Evolutionary conservation across 2,797 vertebrate genomes (phyloP).

Genomic region (Diglossa cyanea): DNA sequence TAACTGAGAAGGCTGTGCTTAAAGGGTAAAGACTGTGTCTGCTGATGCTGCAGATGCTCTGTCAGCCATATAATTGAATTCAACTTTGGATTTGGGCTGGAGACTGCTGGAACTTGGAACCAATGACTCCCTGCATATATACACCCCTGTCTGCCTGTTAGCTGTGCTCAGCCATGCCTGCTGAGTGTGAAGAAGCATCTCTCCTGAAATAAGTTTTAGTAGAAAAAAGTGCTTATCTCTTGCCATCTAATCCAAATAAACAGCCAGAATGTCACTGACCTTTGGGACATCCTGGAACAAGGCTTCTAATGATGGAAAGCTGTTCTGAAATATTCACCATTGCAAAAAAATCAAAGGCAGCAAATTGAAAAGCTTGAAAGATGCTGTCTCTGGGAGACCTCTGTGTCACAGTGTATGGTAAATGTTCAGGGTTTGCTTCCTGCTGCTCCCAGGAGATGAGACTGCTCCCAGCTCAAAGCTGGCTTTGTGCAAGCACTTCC

Average conservation of each 20-base stretch:
- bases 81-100: not conserved
- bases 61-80: conserved; percentile 19
- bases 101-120: not conserved
- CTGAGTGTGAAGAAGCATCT: not conserved
- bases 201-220: not conserved
- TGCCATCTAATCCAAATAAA: conserved; percentile 38
- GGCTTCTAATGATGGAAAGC: conserved; percentile 4
- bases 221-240: not conserved
- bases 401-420: not conserved
- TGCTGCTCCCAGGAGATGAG: not conserved
- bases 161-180: not conserved
- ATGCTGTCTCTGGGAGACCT: not conserved
- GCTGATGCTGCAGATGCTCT: conserved; percentile 37
- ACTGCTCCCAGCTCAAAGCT: not conserved
- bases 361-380: not conserved
- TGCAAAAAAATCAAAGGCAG: conserved; percentile 30
- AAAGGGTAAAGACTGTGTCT: conserved; percentile 9
- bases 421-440: not conserved
- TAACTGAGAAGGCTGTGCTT: conserved; percentile 1
- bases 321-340: not conserved
- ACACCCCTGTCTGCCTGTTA: not conserved
- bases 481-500: not conserved
- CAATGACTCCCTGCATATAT: not conserved
- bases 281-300: conserved; percentile 13
- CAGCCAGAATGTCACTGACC: not conserved